Evolutionary conservation across 2,888 invertebrate species (phyloP), one percentile per base, ranked within the genome.

Genomic region (Aspidiotus rigidus): DNA sequence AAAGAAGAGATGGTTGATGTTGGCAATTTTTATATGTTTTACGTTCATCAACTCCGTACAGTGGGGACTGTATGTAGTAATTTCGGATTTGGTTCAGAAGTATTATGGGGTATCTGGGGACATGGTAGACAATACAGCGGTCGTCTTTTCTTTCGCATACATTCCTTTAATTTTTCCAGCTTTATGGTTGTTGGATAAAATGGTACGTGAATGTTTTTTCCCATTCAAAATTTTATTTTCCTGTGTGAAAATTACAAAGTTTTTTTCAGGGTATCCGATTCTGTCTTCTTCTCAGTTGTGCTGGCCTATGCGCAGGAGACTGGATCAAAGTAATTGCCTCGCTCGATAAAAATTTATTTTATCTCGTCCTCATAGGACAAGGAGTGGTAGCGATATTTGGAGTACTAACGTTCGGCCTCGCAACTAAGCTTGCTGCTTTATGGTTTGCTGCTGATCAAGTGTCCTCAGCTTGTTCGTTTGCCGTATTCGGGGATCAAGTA

Each of bases 401-500:
- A 81, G 88, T 95, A 40, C 98, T 94, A 80, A 87, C 97, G 71
- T 82, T 98, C 62, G 93, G 93, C 72, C 86, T 98, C 63, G 98
- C 98, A 0, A 91, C 98, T 0, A 81, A 89, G 64, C 80, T 98
- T 73, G 96, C 98, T 0, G 97, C 98, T 0, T 91, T 95, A 53
- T 99, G 98, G 98, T 99, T 99, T 78, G 96, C 97, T 0, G 89
- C 93, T 0, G 87, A 91, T 75, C 92, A 97, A 81, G 95, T 97
- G 7, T 95, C 96, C 10, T 93, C 93, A 0, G 98, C 98, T 0
- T 96, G 96, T 80, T 93, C 97, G 76, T 86, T 97, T 73, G 98
- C 98, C 8, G 97, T 99, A 11, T 98, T 99, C 78, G 98, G 98
- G 16, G 98, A 98, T 81, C 97, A 98, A 88, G 96, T 96, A 77